phyloP scores from a whole-genome alignment of 1,140 invertebrate genomes.

The Listronotus bonariensis region DNA sequence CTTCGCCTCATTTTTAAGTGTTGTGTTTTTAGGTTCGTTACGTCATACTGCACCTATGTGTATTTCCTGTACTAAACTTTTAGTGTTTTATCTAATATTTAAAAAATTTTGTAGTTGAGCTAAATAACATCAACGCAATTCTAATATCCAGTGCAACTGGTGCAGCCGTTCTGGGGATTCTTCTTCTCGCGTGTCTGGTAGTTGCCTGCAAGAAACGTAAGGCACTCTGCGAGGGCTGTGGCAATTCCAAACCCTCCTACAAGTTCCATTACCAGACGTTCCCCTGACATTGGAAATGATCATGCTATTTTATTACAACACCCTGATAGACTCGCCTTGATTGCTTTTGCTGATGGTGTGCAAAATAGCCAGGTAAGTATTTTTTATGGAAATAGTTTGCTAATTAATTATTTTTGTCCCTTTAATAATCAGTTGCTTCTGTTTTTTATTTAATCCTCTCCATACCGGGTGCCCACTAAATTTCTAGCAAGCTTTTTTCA shows the following conservation, averaged over 20 bases:
- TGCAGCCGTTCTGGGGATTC: slow-evolving; percentile 52
- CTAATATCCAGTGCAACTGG: slow-evolving; percentile 54
- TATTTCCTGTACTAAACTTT: neutral
- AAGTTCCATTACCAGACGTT: slow-evolving; percentile 10
- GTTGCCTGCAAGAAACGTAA: slow-evolving; percentile 50
- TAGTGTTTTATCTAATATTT: slow-evolving; percentile 5
- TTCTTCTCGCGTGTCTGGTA: slow-evolving; percentile 53
- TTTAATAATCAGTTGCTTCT: too few species aligned
- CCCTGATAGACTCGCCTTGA: slow-evolving; percentile 58
- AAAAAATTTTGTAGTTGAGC: slow-evolving; percentile 44
- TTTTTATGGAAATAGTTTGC: too few species aligned
- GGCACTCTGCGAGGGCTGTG: slow-evolving; percentile 43
- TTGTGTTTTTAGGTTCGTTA: too few species aligned
- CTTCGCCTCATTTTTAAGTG: neutral
- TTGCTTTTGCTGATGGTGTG: slow-evolving; percentile 58
- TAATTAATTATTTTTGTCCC: too few species aligned
- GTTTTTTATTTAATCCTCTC: too few species aligned
- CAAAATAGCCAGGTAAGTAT: slow-evolving; percentile 52
- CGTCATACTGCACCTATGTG: neutral
- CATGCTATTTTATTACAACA: slow-evolving; percentile 49
- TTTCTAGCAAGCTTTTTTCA: too few species aligned
- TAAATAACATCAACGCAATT: slow-evolving; percentile 47
- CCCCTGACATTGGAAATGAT: slow-evolving; percentile 44
- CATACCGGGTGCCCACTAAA: too few species aligned
- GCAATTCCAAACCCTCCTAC: slow-evolving; percentile 41